Conservation (phyloP, 2,888 invertebrate genomes). For the Lutraria lutraria region DNA sequence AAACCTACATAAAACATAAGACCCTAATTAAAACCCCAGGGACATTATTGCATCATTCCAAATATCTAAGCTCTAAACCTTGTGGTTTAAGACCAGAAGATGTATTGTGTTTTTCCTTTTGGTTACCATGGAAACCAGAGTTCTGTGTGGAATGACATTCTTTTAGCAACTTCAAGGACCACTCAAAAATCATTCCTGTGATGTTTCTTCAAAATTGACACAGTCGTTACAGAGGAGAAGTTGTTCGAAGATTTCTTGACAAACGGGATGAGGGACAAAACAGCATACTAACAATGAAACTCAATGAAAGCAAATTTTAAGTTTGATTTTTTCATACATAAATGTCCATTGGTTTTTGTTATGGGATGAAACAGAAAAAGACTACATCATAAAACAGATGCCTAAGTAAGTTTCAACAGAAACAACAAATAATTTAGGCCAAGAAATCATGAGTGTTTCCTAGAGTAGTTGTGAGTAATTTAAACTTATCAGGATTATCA, state of each 20-base stretch:
- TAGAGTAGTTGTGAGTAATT: not conserved
- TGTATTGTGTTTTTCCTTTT: too few species aligned
- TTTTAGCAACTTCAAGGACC: too few species aligned
- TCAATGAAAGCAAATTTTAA: not conserved
- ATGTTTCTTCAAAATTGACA: not conserved
- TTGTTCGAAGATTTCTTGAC: not conserved
- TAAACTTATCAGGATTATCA: not conserved
- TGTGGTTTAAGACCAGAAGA: too few species aligned
- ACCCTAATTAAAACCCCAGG: too few species aligned
- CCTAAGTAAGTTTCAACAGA: not conserved
- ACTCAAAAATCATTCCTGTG: too few species aligned
- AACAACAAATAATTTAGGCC: not conserved
- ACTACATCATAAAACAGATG: not conserved
- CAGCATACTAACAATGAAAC: not conserved
- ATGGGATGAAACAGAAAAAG: not conserved
- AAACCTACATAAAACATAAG: too few species aligned
- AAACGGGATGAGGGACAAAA: too few species aligned
- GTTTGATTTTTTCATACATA: not conserved
- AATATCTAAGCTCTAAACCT: too few species aligned
- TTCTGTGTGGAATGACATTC: too few species aligned
- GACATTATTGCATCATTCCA: too few species aligned
- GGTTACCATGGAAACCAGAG: too few species aligned
- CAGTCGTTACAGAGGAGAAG: not conserved
- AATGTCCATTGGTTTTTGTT: not conserved
- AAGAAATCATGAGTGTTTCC: slow-evolving; percentile 7